Evolutionary conservation across 2,113 vertebrate genomes (phyloP).

Genomic region (Apodemus speciosus): DNA sequence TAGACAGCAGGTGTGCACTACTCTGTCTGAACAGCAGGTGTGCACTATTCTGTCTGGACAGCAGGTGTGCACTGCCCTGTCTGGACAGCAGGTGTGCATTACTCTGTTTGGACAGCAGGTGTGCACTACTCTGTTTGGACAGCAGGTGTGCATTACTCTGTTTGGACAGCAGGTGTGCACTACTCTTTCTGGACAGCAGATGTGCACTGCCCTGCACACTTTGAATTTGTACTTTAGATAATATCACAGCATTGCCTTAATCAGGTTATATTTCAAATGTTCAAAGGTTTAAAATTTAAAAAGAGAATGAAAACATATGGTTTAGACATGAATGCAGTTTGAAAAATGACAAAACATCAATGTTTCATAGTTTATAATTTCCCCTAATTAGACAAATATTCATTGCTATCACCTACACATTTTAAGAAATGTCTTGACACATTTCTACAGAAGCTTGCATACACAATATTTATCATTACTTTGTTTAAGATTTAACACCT

Average conservation of each 20-base stretch:
- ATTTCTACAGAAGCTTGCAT: slow-evolving; percentile 43
- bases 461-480: slow-evolving; percentile 58
- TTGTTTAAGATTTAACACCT: slow-evolving; percentile 57
- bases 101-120: neutral
- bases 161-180: neutral
- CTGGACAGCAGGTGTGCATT: neutral
- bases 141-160: neutral
- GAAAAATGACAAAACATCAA: slow-evolving; percentile 62
- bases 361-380: slow-evolving; percentile 47
- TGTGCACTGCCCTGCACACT: neutral
- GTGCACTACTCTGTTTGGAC: too few species aligned
- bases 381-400: slow-evolving; percentile 52
- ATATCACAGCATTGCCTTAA: slow-evolving; percentile 16
- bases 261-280: slow-evolving; percentile 52
- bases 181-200: neutral
- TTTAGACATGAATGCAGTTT: slow-evolving; percentile 58
- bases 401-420: slow-evolving; percentile 48
- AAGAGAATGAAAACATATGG: slow-evolving; percentile 49
- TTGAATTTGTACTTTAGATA: slow-evolving; percentile 57
- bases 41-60: too few species aligned
- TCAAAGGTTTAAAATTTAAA: slow-evolving; percentile 62
- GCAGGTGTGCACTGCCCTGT: neutral
- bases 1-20: neutral
- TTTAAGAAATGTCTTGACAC: slow-evolving; percentile 44
- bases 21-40: neutral